phyloP scores from a whole-genome alignment of 2,797 vertebrate genomes.

The Pogonophryne albipinna region DNA sequence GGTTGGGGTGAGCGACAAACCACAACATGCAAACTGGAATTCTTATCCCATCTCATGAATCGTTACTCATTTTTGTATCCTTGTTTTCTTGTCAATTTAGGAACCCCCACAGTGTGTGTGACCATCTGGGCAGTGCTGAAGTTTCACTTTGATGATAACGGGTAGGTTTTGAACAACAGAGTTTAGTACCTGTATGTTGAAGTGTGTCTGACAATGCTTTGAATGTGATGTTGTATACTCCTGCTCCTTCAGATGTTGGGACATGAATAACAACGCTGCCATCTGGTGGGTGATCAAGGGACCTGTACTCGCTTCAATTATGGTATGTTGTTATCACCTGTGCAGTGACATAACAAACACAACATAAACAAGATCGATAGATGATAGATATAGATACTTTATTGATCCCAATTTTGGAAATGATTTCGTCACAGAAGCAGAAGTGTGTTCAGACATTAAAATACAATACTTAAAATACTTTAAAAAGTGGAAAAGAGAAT shows the following conservation, averaged over 20 bases:
- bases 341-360: background rate
- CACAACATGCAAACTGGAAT: background rate
- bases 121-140: constrained; percentile 93
- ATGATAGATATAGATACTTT: too few species aligned
- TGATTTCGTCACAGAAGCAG: too few species aligned
- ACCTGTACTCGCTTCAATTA: constrained; percentile 94
- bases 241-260: constrained; percentile 90
- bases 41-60: background rate
- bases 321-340: constrained; percentile 84
- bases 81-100: constrained; percentile 69
- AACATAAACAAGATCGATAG: background rate
- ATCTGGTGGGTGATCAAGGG: constrained; percentile 99
- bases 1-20: constrained; percentile 91
- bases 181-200: background rate
- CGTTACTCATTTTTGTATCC: background rate
- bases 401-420: too few species aligned
- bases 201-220: background rate
- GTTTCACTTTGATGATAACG: constrained; percentile 91
- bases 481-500: too few species aligned
- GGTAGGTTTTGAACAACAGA: constrained; percentile 78
- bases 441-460: too few species aligned
- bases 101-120: constrained; percentile 94
- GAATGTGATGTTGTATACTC: background rate
- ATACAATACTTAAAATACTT: too few species aligned
- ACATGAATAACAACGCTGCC: constrained; percentile 94